Evolutionary conservation across 2,888 invertebrate genomes (phyloP).

Genomic region (Drosophila subquinaria): DNA sequence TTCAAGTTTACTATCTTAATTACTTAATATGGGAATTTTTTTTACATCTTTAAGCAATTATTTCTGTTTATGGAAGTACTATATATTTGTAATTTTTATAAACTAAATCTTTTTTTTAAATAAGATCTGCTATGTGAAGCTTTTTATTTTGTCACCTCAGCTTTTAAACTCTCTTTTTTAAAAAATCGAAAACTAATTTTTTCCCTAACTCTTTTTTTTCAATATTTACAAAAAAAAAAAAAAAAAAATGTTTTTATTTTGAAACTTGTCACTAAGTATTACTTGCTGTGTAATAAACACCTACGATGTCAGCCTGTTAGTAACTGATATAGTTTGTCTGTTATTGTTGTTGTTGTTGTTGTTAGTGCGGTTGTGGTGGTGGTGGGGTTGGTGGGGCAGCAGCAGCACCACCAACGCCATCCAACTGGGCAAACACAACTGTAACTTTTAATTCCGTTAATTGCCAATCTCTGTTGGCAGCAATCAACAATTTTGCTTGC

Average conservation of each 20-base stretch:
- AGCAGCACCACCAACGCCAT: constrained; percentile 8
- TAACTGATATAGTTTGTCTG: constrained; percentile 26
- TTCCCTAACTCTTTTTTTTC: neutral
- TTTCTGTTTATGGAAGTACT: too few relatives aligned
- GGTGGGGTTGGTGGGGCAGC: neutral
- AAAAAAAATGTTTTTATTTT: neutral
- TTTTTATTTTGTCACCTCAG: too few relatives aligned
- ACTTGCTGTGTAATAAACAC: constrained; percentile 55
- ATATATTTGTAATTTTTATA: too few relatives aligned
- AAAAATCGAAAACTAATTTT: neutral
- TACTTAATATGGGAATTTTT: too few relatives aligned
- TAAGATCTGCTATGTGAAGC: too few relatives aligned
- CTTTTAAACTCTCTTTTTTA: too few relatives aligned
- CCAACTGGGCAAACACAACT: constrained; percentile 73
- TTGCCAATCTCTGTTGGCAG: constrained; percentile 85
- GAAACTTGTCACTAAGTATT: neutral
- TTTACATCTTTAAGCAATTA: too few relatives aligned
- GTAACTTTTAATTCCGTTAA: constrained; percentile 85
- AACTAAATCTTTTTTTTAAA: too few relatives aligned
- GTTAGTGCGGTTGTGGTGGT: constrained; percentile 31
- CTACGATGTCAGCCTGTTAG: constrained; percentile 47
- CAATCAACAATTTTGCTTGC: constrained; percentile 83
- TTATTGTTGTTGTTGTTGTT: constrained; percentile 37
- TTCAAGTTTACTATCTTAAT: too few relatives aligned
- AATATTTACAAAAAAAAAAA: neutral